A percentile compares a stretch with the other conserved stretches of the same genome.
These are phyloP conservation scores for Keiferia lycopersicella DNA, from an alignment of 2,888 invertebrate genomes.

Conservation along the genomic window DNA sequence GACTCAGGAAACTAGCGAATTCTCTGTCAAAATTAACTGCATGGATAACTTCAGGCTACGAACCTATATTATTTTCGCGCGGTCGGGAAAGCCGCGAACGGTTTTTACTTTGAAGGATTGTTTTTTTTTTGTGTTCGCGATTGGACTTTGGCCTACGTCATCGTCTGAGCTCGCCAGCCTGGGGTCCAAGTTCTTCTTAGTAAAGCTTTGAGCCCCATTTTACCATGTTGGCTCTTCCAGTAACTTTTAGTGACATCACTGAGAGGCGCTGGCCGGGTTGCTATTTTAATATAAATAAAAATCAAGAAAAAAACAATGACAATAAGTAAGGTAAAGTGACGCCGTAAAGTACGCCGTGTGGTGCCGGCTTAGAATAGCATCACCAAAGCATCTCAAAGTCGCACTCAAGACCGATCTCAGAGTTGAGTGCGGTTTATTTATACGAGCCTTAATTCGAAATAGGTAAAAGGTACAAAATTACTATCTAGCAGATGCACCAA, in stretches of 20 bases:
- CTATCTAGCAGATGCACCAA: background rate
- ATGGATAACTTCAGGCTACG: background rate
- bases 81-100: background rate
- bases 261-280: no score
- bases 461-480: background rate
- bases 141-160: constrained; percentile 1
- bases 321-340: no score
- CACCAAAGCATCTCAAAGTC: no score
- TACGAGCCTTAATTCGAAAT: no score
- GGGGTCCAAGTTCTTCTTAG: background rate
- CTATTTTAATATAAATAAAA: background rate
- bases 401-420: no score
- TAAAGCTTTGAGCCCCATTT: background rate
- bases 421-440: no score
- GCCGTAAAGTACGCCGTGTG: no score
- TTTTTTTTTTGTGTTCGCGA: background rate
- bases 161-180: background rate
- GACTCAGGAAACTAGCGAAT: no score
- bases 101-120: background rate
- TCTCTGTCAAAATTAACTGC: no score
- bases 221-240: background rate
- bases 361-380: no score
- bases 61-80: background rate
- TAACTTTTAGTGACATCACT: background rate
- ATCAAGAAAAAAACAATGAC: no score